Evolutionary conservation across 2,888 invertebrate genomes (phyloP).

Genomic region (Criorhina ranunculi): DNA sequence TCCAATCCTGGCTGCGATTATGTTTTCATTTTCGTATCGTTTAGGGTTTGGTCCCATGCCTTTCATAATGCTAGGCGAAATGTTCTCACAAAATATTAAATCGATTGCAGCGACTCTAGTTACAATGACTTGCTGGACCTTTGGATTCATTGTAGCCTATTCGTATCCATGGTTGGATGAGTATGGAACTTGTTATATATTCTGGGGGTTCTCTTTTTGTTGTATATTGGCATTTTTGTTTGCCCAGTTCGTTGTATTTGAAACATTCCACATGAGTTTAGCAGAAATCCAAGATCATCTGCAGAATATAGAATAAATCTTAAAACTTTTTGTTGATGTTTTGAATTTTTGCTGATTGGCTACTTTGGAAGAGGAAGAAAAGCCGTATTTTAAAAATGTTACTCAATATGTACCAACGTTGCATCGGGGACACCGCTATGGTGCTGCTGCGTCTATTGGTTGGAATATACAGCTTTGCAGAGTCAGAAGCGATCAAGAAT

Average conservation of each 20-base stretch:
- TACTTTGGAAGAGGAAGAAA: no score
- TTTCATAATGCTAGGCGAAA: slow-evolving; percentile 93
- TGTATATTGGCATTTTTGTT: slow-evolving; percentile 89
- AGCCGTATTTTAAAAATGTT: no score
- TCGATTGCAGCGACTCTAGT: slow-evolving; percentile 90
- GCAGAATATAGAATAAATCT: no score
- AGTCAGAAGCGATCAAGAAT: no score
- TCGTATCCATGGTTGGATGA: slow-evolving; percentile 87
- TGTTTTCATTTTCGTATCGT: slow-evolving; percentile 91
- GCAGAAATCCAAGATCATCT: slow-evolving; percentile 92
- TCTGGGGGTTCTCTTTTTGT: slow-evolving; percentile 89
- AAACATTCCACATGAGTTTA: slow-evolving; percentile 94
- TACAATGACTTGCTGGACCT: slow-evolving; percentile 90
- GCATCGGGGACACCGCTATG: no score
- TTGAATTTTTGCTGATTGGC: no score
- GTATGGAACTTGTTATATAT: slow-evolving; percentile 88
- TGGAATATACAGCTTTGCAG: no score
- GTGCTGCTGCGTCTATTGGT: no score
- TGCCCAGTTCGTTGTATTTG: slow-evolving; percentile 90
- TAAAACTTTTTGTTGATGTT: no score
- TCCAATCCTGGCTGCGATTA: slow-evolving; percentile 89
- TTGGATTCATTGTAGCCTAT: slow-evolving; percentile 91
- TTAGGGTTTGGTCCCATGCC: slow-evolving; percentile 91
- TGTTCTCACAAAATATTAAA: slow-evolving; percentile 92
- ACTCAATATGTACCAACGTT: no score